Evolutionary conservation across 1,140 invertebrate species (phyloP), one percentile per base, ranked within the genome.

Genomic region (Plodia interpunctella): DNA sequence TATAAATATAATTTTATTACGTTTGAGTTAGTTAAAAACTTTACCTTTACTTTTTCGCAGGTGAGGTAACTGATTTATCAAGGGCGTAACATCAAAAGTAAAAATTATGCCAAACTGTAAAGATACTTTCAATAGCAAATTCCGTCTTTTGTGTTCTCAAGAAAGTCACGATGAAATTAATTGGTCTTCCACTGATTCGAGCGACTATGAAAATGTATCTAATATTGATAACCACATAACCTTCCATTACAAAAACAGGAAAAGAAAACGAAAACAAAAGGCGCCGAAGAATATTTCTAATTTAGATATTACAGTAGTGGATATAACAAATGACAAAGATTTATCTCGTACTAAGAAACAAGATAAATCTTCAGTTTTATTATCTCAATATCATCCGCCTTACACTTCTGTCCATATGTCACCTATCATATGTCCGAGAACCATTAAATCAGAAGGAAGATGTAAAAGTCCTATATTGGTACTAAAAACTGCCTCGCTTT

Each of bases 161-260:
- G 72, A 82, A 55, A 54, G 63, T 19, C 61, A 44, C 17, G 75
- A 83, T 57, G 78, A 81, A 54, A 88, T 88, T n/a, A 74, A 68
- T 44, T 87, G 80, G 80, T 76, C 80, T 6, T 75, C 67, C 0
- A 85, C 78, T 57, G 78, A 82, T 38, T 80, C 78, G 2, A 83
- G 83, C 65, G 85, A 85, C 13, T 72, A 73, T 21, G 82, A 83
- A 62, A 70, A 74, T 28, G 53, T 28, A 30, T 50, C 55, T 9
- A 17, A 55, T 25, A 25, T 25, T 25, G 21, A 25, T n/a, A 63
- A 65, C 32, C 30, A 62, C 53, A 60, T 57, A n/a, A n/a, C 19
- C 10, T 53, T 17, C 10, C 2, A 21, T 15, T n/a, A 68, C 53
- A 49, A 60, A 59, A 65, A 18, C 20, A 57, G 65, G 17, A 85